phyloP scores from a whole-genome alignment of 2,888 invertebrate genomes.

The Drosophila greeni region DNA sequence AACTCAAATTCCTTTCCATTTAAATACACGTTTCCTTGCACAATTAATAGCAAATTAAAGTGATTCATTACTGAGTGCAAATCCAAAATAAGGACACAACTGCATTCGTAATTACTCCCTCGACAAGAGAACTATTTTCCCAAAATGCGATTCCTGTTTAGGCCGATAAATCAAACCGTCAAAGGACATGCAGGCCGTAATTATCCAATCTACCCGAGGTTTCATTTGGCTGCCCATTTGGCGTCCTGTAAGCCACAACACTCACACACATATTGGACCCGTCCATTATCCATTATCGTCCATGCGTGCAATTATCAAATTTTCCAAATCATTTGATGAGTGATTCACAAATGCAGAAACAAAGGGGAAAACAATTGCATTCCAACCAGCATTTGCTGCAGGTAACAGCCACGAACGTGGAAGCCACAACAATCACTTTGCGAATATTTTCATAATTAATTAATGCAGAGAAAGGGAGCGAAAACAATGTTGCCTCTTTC shows the following conservation, averaged over 20 bases:
- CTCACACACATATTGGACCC: slow-evolving; percentile 8
- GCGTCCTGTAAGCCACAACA: slow-evolving; percentile 9
- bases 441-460: slow-evolving; percentile 35
- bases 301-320: slow-evolving; percentile 36
- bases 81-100: not conserved
- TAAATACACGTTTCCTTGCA: not conserved
- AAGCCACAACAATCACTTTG: slow-evolving; percentile 12
- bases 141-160: slow-evolving; percentile 1
- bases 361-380: slow-evolving; percentile 21
- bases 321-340: slow-evolving; percentile 46
- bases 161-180: not conserved
- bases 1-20: not conserved
- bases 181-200: slow-evolving; percentile 12
- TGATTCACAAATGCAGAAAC: slow-evolving; percentile 5
- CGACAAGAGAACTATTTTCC: not conserved
- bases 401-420: not conserved
- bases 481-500: not conserved
- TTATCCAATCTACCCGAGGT: slow-evolving; percentile 18
- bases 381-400: slow-evolving; percentile 4
- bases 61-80: not conserved
- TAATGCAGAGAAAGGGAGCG: not conserved
- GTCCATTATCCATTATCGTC: slow-evolving; percentile 19
- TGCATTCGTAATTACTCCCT: slow-evolving; percentile 4
- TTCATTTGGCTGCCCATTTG: slow-evolving; percentile 9
- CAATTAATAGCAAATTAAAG: not conserved